phyloP scores from a whole-genome alignment of 1,140 invertebrate genomes.

The Ctenoplectra terminalis region DNA sequence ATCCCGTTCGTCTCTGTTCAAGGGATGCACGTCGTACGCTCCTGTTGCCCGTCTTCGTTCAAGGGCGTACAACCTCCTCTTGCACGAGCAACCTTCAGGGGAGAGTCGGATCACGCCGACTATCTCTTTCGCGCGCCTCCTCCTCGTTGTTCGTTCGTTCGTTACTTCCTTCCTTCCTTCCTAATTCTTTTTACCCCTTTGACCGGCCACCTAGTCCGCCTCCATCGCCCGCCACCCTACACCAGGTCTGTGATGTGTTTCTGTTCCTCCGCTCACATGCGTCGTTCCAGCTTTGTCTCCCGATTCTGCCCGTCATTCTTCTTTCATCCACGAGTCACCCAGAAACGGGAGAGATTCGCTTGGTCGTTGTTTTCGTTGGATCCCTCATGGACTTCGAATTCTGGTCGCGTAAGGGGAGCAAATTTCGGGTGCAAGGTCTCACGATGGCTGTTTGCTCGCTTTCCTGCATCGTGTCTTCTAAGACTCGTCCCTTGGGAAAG shows the following conservation, averaged over 20 bases:
- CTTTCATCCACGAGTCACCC: conserved; percentile 36
- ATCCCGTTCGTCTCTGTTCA: conserved; percentile 44
- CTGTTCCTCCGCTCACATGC: conserved; percentile 16
- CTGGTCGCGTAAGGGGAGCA: conserved; percentile 7
- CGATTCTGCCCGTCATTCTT: conserved; percentile 9
- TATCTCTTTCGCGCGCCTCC: conserved; percentile 8
- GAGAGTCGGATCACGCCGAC: conserved; percentile 27
- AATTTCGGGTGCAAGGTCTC: conserved; percentile 37
- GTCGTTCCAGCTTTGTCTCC: conserved; percentile 8
- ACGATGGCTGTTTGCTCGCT: not conserved
- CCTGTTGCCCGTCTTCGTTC: conserved; percentile 78
- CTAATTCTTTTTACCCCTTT: conserved; percentile 22
- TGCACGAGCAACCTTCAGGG: conserved; percentile 71
- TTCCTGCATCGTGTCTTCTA: not conserved
- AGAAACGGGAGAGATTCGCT: conserved; percentile 23
- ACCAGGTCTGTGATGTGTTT: conserved; percentile 12
- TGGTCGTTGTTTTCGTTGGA: conserved; percentile 20
- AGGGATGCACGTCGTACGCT: conserved; percentile 67
- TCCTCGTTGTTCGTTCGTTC: not conserved
- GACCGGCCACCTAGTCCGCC: too few relatives aligned
- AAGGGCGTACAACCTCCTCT: conserved; percentile 78
- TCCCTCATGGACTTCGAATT: conserved; percentile 21
- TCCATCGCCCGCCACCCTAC: not conserved
- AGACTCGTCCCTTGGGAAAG: not conserved
- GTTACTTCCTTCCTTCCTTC: conserved; percentile 38